These are phyloP conservation scores for Alcedo quadribrachys DNA, from an alignment of 2,797 vertebrate species.

Conservation along the genomic window DNA sequence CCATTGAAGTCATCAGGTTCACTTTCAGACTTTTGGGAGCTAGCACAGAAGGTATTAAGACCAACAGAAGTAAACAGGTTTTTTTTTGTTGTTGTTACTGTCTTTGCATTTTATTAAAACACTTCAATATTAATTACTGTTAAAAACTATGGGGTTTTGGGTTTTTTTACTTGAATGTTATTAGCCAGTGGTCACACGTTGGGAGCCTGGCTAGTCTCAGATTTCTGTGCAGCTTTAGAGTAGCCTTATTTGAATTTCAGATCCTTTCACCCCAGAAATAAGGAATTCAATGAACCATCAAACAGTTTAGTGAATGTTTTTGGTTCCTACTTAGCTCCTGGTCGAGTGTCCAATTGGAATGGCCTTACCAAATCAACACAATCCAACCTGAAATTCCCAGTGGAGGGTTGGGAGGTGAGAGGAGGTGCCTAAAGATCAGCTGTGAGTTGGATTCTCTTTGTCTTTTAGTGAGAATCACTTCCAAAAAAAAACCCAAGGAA, in stretches of 20 bases:
- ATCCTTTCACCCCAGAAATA: not conserved
- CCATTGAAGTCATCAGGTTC: not conserved
- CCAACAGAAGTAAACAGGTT: not conserved
- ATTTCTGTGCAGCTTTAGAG: not conserved
- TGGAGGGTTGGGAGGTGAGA: not conserved
- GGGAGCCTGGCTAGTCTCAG: not conserved
- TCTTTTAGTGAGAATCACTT: not conserved
- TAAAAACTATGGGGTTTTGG: not conserved
- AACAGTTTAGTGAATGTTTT: not conserved
- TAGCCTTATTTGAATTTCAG: not conserved
- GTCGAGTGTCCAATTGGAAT: not conserved
- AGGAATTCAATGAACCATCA: not conserved
- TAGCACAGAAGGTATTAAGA: not conserved
- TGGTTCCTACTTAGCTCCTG: not conserved
- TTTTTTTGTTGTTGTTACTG: conserved; percentile 35
- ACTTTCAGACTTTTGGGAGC: not conserved
- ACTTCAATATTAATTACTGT: conserved; percentile 29
- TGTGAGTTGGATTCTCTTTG: not conserved
- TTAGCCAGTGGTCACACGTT: not conserved
- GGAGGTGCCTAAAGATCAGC: not conserved
- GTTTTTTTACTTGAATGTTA: conserved; percentile 19
- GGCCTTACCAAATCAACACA: not conserved
- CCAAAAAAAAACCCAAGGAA: not conserved
- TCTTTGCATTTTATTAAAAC: conserved; percentile 43
- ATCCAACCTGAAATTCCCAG: not conserved